Evolutionary conservation across 2,888 invertebrate genomes (phyloP), one percentile per base, ranked within the genome.

Genomic region (Rambutsinella grinnellia): DNA sequence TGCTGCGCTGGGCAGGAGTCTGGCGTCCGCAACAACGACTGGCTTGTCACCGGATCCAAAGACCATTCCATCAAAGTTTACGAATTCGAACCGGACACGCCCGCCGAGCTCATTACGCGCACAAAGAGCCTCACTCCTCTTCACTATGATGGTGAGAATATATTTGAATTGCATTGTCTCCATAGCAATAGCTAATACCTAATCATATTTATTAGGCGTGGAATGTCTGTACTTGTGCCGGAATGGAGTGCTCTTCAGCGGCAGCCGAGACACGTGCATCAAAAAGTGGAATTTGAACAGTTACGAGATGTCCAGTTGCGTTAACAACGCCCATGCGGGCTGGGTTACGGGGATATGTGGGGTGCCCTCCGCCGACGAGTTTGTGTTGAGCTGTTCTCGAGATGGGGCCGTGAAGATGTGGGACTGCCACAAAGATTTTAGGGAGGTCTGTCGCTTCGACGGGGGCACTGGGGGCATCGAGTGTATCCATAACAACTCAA

Each of bases 81-180:
- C 72, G 65, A 69, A 53, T 72, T 58, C 19, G 65, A 65, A 28
- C 46, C 27, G 2, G 47, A 58, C 26, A 36, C 57, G 2, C 65
- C 58, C n/a, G 61, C 78, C 1, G 58, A 56, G 46, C 62, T 53
- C 49, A 57, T 70, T 24, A 49, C 44, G 5, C 19, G 21, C n/a
- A 56, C 61, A 15, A 57, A 56, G 49, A 72, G 63, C 51, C 54
- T 72, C 1, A 91, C 93, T 83, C 95, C 95, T 15, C 95, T 95
- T 5, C 95, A 95, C 87, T 95, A 95, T 86, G 95, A 95, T 87
- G 95, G 95, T 26, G n/a, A n/a, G n/a, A n/a, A n/a, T n/a, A n/a
- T n/a, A n/a, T n/a, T n/a, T n/a, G n/a, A n/a, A n/a, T n/a, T n/a
- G n/a, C n/a, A n/a, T n/a, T n/a, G n/a, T n/a, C n/a, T n/a, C n/a